A percentile compares a stretch with the other conserved stretches of the same genome.
Evolutionary conservation across 2,888 invertebrate genomes (phyloP).

Genomic region (Orthosia gracilis): DNA sequence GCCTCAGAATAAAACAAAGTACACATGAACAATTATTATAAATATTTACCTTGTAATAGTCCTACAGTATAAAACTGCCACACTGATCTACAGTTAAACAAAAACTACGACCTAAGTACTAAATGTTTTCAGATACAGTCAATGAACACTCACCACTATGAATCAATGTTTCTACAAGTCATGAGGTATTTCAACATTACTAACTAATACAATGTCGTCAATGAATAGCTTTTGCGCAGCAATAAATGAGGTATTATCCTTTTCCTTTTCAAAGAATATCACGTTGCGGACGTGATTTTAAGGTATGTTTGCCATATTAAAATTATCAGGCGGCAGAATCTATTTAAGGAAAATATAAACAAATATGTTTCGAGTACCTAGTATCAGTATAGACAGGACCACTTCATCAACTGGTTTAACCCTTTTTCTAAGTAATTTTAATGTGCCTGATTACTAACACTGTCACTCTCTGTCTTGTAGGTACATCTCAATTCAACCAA

Average conservation of each 20-base stretch:
- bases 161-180: slow-evolving; percentile 26
- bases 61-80: background rate
- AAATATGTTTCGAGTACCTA: no score
- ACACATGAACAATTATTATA: background rate
- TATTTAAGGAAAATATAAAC: background rate
- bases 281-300: background rate
- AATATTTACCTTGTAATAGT: slow-evolving; percentile 33
- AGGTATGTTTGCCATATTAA: slow-evolving; percentile 2
- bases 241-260: background rate
- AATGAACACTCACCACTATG: slow-evolving; percentile 17
- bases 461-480: no score
- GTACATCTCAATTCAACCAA: no score
- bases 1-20: background rate
- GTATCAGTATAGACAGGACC: no score
- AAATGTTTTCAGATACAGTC: background rate
- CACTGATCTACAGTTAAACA: slow-evolving; percentile 4
- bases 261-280: background rate
- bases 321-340: slow-evolving; percentile 20
- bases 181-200: slow-evolving; percentile 6
- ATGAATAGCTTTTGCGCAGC: background rate
- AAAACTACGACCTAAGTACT: slow-evolving; percentile 11
- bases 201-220: background rate
- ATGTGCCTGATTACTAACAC: no score
- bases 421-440: no score
- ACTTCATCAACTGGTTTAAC: no score